A percentile compares a stretch with the other conserved stretches of the same genome.
Evolutionary conservation across 2,888 invertebrate genomes (phyloP).

Genomic region (Drosophila borborema): DNA sequence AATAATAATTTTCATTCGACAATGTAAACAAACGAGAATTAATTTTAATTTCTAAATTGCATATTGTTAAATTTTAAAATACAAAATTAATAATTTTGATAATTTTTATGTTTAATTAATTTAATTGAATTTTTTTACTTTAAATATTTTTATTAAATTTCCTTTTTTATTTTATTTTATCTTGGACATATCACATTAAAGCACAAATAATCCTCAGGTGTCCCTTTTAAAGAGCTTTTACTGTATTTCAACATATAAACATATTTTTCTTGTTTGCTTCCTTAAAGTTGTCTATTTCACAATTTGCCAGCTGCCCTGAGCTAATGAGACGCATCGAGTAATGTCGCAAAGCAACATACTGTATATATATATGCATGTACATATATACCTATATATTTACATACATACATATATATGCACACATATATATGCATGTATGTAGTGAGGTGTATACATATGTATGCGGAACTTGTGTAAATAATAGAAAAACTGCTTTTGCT

Average conservation of each 20-base stretch:
- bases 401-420: background rate
- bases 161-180: background rate
- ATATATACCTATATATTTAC: no score
- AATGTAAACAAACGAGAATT: no score
- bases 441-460: background rate
- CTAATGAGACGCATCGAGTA: slow-evolving; percentile 4
- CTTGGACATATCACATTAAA: background rate
- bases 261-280: background rate
- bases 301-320: slow-evolving; percentile 34
- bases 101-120: no score
- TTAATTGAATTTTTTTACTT: background rate
- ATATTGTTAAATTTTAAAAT: no score
- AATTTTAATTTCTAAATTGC: no score
- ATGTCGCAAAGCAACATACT: background rate
- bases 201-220: background rate
- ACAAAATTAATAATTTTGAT: no score
- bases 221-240: background rate
- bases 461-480: slow-evolving; percentile 20
- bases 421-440: background rate
- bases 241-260: background rate
- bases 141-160: background rate
- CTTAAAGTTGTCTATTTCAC: background rate
- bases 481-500: slow-evolving; percentile 28
- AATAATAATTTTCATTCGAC: no score
- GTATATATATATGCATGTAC: no score